phyloP scores from a whole-genome alignment of 2,888 invertebrate genomes.

The Apomyelois bistriatella region DNA sequence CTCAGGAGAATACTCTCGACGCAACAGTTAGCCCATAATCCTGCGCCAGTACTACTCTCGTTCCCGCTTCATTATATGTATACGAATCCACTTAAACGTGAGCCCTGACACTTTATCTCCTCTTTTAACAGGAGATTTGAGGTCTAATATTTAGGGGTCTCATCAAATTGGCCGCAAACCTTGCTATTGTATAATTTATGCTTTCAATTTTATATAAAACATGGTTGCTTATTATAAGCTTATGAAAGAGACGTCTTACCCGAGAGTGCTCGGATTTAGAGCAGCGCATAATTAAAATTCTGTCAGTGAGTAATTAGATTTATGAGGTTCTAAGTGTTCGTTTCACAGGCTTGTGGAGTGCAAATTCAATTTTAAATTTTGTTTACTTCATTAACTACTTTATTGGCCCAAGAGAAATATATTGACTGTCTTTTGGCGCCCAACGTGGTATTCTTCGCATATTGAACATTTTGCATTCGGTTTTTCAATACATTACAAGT shows the following conservation, averaged over 20 bases:
- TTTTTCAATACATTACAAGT: too few species aligned
- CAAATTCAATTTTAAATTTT: conserved; percentile 1
- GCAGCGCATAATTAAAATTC: conserved; percentile 32
- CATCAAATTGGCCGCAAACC: conserved; percentile 14
- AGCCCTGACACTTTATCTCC: conserved; percentile 17
- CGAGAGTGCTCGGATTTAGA: conserved; percentile 22
- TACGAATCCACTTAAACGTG: conserved; percentile 23
- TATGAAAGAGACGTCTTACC: conserved; percentile 11
- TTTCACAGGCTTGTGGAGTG: conserved; percentile 13
- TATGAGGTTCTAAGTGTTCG: conserved; percentile 23
- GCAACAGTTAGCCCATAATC: conserved; percentile 67
- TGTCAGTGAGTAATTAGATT: conserved; percentile 31
- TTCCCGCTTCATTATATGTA: conserved; percentile 26
- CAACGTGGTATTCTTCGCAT: conserved; percentile 22
- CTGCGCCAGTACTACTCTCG: conserved; percentile 31
- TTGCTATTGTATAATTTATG: conserved; percentile 16
- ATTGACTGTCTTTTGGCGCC: conserved; percentile 25
- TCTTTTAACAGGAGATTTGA: conserved; percentile 14
- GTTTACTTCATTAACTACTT: conserved; percentile 11
- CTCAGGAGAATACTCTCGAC: conserved; percentile 35
- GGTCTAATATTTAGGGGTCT: conserved; percentile 20
- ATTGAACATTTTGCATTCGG: too few species aligned
- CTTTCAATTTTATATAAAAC: conserved; percentile 19
- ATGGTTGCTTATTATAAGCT: conserved; percentile 6
- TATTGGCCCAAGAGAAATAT: background rate